phyloP scores from a whole-genome alignment of 2,113 vertebrate species.

The Vicugna pacos region DNA sequence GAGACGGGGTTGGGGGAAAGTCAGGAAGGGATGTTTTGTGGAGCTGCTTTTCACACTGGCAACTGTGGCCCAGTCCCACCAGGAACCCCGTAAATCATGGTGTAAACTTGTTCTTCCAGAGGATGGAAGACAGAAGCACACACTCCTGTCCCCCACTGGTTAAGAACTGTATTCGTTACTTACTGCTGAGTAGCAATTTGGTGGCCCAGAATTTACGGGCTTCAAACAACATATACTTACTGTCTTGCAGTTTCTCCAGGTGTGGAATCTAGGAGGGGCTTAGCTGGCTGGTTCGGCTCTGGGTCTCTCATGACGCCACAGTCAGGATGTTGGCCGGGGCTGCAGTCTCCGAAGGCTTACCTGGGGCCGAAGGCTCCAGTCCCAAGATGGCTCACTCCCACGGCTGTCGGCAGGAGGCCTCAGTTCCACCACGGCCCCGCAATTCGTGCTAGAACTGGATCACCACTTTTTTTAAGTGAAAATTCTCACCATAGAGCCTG shows the following conservation, averaged over 20 bases:
- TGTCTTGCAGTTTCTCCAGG: not conserved
- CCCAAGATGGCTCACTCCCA: not conserved
- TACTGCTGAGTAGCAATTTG: not conserved
- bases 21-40: not conserved
- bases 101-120: not conserved
- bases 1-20: not conserved
- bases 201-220: not conserved
- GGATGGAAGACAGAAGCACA: not conserved
- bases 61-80: fast-evolving
- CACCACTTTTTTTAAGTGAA: not conserved
- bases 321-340: fast-evolving
- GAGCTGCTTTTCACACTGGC: not conserved
- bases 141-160: not conserved
- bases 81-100: too few species aligned
- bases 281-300: not conserved
- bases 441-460: too few species aligned
- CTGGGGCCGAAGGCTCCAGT: too few species aligned
- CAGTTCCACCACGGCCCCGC: fast-evolving
- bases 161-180: not conserved
- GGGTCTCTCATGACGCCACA: not conserved
- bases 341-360: not conserved
- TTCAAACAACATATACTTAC: not conserved
- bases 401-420: not conserved
- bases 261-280: not conserved
- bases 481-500: not conserved